Base-by-base conservation (phyloP, 2,888 invertebrate species). In the Philereme vetulata region DNA sequence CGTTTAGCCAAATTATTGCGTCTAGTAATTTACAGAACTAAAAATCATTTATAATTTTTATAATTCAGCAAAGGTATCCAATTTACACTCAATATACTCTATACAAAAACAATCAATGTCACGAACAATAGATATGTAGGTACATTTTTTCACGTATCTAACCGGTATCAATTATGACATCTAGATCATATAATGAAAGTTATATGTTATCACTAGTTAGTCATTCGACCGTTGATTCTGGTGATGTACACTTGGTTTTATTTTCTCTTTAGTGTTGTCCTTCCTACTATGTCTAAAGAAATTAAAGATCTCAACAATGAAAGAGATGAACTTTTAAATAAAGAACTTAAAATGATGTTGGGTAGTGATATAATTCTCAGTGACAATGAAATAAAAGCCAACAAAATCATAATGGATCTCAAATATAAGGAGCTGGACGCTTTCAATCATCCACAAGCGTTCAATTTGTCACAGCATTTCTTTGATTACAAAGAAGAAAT, bases 391-490 rank as follows among this genome's bases (percentile, higher is more conserved):
- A 50, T 86, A 0, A 74, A 81, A 52, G 94, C 92, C 0, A 95
- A 95, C 70, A 78, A 90, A 57, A 81, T 94, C 0, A 87, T 95
- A 46, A 95, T 95, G 94, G 72, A 76, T 0, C 84, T 92, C 4
- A 95, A 95, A 74, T 44, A 72, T 0, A 73, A 81, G 0, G 94
- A 94, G 71, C 66, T 93, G 46, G 77, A 92, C 45, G 94, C 93
- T 42, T 88, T 92, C 62, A 61, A 72, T 0, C 74, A 91, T 47
- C 93, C 93, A 0, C 80, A 86, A 49, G 70, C 80, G 9, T 96
- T 95, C 72, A 91, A 94, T 49, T 93, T 95, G 0, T 92, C 95
- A 0, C 91, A 93, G 61, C 96, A 95, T 80, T 95, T 96, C 71
- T 94, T 96, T 68, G 85, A 93, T 6, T 94, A 94, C 0, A 93